Conservation (phyloP, 2,888 invertebrate genomes). For the Hydrotaea diabolus region DNA sequence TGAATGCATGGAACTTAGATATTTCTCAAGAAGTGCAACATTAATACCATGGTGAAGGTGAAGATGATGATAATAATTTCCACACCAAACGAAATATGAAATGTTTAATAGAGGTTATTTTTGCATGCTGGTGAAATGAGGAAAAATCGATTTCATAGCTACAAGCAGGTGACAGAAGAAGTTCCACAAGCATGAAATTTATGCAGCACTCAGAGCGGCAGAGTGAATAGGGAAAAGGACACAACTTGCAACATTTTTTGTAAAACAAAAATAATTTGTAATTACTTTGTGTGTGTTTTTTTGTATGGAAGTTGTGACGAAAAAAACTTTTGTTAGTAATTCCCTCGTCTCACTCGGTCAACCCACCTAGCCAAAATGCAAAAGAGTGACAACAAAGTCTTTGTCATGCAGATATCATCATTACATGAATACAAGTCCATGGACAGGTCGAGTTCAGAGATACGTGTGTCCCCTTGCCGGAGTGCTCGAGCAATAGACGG, state of each 20-base stretch:
- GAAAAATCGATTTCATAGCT: not conserved
- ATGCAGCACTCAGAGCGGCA: not conserved
- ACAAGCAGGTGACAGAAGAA: not conserved
- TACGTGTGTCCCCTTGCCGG: not conserved
- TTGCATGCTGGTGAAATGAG: not conserved
- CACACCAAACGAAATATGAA: not conserved
- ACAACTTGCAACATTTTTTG: too few relatives aligned
- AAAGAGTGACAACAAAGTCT: conserved; percentile 10
- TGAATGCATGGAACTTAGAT: conserved; percentile 33
- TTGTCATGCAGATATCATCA: conserved; percentile 36
- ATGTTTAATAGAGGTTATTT: conserved; percentile 25
- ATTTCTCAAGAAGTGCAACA: conserved; percentile 19
- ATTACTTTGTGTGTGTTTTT: not conserved
- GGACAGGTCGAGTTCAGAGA: not conserved
- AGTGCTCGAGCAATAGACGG: not conserved
- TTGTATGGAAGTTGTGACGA: too few relatives aligned
- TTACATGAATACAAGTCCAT: conserved; percentile 4
- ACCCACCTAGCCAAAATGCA: not conserved
- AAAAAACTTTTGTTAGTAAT: not conserved
- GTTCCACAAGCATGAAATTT: not conserved
- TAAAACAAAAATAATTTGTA: conserved; percentile 11
- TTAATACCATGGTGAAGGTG: not conserved
- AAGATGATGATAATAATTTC: not conserved
- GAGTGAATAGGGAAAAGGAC: too few relatives aligned
- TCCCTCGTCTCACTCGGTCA: not conserved